Percentiles rank a stretch among this genome's conserved stretches.
phyloP scores from a whole-genome alignment of 2,888 invertebrate species.

The Spicauda simplicius region DNA sequence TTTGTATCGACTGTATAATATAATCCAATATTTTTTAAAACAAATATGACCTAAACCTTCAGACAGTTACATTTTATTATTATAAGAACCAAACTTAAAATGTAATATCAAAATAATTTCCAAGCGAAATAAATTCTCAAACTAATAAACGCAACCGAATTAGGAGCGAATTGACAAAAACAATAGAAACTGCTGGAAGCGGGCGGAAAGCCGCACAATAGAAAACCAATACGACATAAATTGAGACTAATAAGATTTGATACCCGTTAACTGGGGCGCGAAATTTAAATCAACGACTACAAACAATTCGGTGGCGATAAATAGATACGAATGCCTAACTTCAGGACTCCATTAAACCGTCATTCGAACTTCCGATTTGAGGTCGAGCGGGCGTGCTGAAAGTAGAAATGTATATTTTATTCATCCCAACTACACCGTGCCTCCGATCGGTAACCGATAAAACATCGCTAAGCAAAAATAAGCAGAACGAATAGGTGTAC shows the following conservation, averaged over 20 bases:
- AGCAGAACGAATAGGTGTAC: constrained; percentile 80
- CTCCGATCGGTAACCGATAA: constrained; percentile 75
- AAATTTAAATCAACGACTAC: constrained; percentile 78
- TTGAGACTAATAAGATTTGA: constrained; percentile 69
- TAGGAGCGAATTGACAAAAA: not conserved
- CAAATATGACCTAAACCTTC: too few relatives aligned
- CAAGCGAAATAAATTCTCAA: not conserved
- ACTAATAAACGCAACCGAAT: not conserved
- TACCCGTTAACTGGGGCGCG: constrained; percentile 68
- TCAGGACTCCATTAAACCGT: constrained; percentile 77
- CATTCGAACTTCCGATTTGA: constrained; percentile 74
- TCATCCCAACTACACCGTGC: constrained; percentile 73
- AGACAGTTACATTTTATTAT: too few relatives aligned
- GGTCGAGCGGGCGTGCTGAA: constrained; percentile 66
- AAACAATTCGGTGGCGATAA: constrained; percentile 71
- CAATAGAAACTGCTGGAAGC: not conserved
- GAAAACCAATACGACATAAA: constrained; percentile 51
- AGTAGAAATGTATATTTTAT: constrained; percentile 79
- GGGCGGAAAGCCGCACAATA: constrained; percentile 13
- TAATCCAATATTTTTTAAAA: not conserved
- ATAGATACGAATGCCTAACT: constrained; percentile 79
- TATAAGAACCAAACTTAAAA: too few relatives aligned
- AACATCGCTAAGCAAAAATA: constrained; percentile 78
- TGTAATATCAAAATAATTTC: too few relatives aligned
- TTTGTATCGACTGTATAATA: not conserved